Evolutionary conservation across 2,113 vertebrate genomes (phyloP), one percentile per base, ranked within the genome.

Genomic region (Bombycilla garrulus): DNA sequence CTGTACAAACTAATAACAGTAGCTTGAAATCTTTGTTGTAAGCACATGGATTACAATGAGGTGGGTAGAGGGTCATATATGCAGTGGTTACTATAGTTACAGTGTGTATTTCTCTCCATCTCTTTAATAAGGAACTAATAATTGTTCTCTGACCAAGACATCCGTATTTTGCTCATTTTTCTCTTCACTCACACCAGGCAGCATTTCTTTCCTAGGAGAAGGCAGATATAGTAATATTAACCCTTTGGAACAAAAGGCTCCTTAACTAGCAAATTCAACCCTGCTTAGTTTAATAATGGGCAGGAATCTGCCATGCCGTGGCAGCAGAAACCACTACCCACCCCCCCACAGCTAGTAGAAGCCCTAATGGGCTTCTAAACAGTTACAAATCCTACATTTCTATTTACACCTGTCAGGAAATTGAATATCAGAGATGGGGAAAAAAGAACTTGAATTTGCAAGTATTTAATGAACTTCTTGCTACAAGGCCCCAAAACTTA

Each of bases 21-120:
- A 38, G 36, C 26, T 92, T 57, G 47, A 82, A 88, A 85, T 77
- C 67, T 80, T 50, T 71, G 5, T 50, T 81, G 38, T 18, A 86
- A 81, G 38, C 23, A 40, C 33, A 24, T 74, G 67, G 79, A 58
- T 81, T 93, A 83, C 47, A 40, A 23, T 20, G 72, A 96, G 38
- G 66, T 81, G 71, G 79, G 71, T 73, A 92, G 85, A 86, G 25
- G 74, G 86, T 93, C 62, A 38, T 65, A 15, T 42, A 88, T 31
- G 62, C 82, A 47, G 29, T 61, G 36, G 95, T 95, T 96, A 61
- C 95, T 92, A 94, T 94, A 89, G 94, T 89, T 92, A 97, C 93
- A 56, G 23, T 36, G 22, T 35, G 5, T 71, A 24, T 69, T 40
- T 65, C 45, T 72, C n/a, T 76, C 40, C 74, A 38, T 51, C 70